These are phyloP conservation scores for Scaptomyza cyrtandrae DNA, from an alignment of 2,888 invertebrate species.

Conservation along the genomic window DNA sequence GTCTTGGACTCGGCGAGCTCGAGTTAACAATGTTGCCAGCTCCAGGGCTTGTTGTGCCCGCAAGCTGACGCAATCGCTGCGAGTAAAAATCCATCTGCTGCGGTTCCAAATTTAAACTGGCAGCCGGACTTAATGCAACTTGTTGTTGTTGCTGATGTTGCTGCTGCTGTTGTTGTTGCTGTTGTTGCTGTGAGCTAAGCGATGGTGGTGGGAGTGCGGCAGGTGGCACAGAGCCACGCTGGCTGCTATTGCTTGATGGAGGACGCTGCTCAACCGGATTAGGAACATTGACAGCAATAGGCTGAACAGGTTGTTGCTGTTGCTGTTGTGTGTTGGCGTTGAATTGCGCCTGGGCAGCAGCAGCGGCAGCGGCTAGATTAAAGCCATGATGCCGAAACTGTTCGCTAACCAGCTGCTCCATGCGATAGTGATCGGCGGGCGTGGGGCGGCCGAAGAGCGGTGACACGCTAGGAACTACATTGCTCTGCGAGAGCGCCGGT, in stretches of 20 bases:
- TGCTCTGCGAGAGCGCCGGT: conserved; percentile 88
- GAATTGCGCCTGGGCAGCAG: conserved; percentile 86
- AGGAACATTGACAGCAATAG: conserved; percentile 62
- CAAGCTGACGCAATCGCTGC: conserved; percentile 99
- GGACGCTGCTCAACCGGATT: conserved; percentile 85
- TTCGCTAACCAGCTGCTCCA: conserved; percentile 93
- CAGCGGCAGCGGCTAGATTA: conserved; percentile 91
- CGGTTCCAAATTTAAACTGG: conserved; percentile 89
- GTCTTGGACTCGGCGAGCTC: conserved; percentile 92
- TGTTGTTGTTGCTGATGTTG: conserved; percentile 42
- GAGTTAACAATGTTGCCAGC: conserved; percentile 89
- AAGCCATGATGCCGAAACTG: conserved; percentile 92
- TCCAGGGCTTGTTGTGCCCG: conserved; percentile 96
- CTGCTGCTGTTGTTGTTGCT: conserved; percentile 59
- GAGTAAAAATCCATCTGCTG: conserved; percentile 99
- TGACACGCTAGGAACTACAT: conserved; percentile 88
- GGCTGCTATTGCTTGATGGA: conserved; percentile 83
- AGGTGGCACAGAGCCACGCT: conserved; percentile 83
- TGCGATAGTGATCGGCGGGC: conserved; percentile 92
- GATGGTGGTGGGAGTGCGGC: conserved; percentile 74
- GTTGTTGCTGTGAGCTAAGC: conserved; percentile 69
- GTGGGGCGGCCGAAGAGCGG: conserved; percentile 92
- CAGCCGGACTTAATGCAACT: conserved; percentile 73
- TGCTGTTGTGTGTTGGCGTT: conserved; percentile 82
- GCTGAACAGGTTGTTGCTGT: conserved; percentile 60